phyloP scores from a whole-genome alignment of 2,113 vertebrate species.

The Mohoua ochrocephala region DNA sequence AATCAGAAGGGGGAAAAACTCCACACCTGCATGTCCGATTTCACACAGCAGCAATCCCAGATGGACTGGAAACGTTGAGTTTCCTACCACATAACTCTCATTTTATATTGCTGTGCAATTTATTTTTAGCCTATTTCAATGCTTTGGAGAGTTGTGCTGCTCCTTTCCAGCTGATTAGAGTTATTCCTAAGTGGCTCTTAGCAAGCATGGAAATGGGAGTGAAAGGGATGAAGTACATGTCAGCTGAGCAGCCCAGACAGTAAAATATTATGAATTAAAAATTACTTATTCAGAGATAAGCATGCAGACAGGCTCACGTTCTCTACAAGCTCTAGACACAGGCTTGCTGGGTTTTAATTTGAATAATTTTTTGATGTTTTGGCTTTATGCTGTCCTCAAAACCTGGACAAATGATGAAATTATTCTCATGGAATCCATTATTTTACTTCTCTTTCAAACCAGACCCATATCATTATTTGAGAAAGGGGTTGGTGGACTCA shows the following conservation, averaged over 20 bases:
- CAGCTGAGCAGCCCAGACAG: neutral
- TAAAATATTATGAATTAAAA: constrained; percentile 15
- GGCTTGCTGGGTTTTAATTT: neutral
- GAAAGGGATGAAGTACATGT: neutral
- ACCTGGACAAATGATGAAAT: neutral
- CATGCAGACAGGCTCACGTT: neutral
- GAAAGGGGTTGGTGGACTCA: neutral
- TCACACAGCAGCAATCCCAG: neutral
- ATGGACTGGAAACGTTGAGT: neutral
- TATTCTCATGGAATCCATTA: neutral
- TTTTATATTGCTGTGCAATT: neutral
- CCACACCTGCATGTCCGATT: neutral
- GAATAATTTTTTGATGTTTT: neutral
- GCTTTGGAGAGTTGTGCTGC: neutral
- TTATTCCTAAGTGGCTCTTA: constrained; percentile 16
- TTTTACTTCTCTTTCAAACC: neutral
- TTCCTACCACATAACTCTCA: neutral
- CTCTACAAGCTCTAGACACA: neutral
- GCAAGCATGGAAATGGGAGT: neutral
- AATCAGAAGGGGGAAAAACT: neutral
- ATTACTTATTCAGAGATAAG: neutral
- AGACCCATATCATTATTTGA: neutral
- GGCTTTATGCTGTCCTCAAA: neutral
- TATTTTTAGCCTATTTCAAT: neutral
- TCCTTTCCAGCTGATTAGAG: constrained; percentile 11